Evolutionary conservation across 2,888 invertebrate genomes (phyloP), one percentile per base, ranked within the genome.

Genomic region (Sthenelais limicola): DNA sequence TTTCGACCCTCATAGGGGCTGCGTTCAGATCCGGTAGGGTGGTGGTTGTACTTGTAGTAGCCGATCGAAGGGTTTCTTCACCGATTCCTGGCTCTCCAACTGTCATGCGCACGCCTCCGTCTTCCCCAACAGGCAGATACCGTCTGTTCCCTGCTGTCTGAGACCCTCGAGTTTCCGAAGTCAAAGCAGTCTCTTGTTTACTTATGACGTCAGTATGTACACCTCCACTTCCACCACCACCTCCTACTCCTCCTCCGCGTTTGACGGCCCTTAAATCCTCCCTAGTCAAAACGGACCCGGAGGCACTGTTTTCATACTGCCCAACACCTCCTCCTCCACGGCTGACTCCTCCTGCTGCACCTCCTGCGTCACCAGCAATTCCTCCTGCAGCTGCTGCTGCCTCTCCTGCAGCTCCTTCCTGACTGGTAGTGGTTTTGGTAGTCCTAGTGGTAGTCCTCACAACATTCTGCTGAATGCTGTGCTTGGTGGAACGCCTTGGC

Each of bases 41-140:
- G 43, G 43, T 43, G 18, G 12, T 18, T 18, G 9, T 18, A 43
- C 43, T 43, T 9, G 43, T 18, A 43, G 9, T n/a, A n/a, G n/a
- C n/a, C n/a, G n/a, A n/a, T n/a, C n/a, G n/a, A n/a, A n/a, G n/a
- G n/a, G 3, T 35, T 33, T 24, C 62, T 62, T 1, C 62, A 12
- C 24, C 38, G 5, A 43, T 12, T 12, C 9, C 32, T 56, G 56
- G 9, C 43, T 9, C 32, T 32, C 62, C 62, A 9, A 62, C 62
- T 12, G 62, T 62, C 35, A 62, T 12, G 24, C 24, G 62, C 5
- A 62, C 62, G 15, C 62, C 62, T 2, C 62, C 62, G 62, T 62
- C 62, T 3, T 35, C 62, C 24, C 35, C 62, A 21, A 62, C 62
- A n/a, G 62, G 62, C 38, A 62, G 62, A 26, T 62, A 62, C 9